Evolutionary conservation across 1,140 invertebrate species (phyloP), one percentile per base, ranked within the genome.

Genomic region (Xylocopa sonorina): DNA sequence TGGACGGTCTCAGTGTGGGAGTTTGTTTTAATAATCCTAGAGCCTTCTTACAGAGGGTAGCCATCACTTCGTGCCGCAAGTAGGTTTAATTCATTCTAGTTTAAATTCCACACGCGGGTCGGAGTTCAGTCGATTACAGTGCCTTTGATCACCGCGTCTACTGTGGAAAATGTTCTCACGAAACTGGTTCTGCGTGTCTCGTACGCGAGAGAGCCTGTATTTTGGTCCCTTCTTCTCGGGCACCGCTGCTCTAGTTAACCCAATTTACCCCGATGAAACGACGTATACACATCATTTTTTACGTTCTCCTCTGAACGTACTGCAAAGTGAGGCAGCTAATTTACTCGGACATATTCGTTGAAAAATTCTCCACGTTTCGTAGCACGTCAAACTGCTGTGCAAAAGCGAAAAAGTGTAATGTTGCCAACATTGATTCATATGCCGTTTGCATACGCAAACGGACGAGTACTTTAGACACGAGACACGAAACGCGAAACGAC

Each of bases 51-150:
- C 32, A 51, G 12, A 51, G 38, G 27, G 34, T 51, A 38, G 51
- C 34, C 14, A 41, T 69, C 50, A 55, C n/a, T 48, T 34, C 14
- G 58, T 66, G n/a, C 60, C 24, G 16, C 43, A 21, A 34, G 58
- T 66, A 63, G 50, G 16, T 75, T 67, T 75, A 85, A 85, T 84
- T 78, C 24, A 67, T 38, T 79, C 60, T 50, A 78, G 64, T 85
- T 84, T 66, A 78, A 75, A 73, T 81, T 63, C 72, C 69, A 78
- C 63, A 64, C 27, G 51, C 76, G 58, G 78, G 80, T 84, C 83
- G 77, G 71, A 81, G 84, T 83, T 82, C 74, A 79, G 81, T 83
- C 81, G 84, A 85, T 88, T 87, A 83, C 58, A 85, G 82, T 82
- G 83, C 63, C 78, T 88, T 88, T 88, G 85, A 89, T 88, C 81